These are phyloP conservation scores for Rattus rattus DNA, from an alignment of 2,113 vertebrate genomes.

Conservation along the genomic window DNA sequence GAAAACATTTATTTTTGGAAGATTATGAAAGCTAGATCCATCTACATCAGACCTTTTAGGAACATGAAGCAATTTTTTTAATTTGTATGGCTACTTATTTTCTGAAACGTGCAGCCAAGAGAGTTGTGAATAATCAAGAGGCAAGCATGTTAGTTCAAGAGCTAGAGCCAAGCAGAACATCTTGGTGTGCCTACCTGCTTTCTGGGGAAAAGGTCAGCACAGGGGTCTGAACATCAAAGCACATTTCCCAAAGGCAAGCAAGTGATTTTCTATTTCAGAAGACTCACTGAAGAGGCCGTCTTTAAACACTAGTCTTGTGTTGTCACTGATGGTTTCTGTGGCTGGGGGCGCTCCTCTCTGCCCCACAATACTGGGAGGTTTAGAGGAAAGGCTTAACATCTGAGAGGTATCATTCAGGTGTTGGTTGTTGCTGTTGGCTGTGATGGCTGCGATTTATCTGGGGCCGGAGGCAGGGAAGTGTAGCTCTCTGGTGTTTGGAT, in stretches of 20 bases:
- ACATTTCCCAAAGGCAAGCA: neutral
- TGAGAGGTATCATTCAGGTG: neutral
- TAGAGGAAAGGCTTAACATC: neutral
- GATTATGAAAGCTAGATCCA: neutral
- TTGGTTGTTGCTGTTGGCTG: neutral
- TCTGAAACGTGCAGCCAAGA: neutral
- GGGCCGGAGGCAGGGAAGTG: neutral
- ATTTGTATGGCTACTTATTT: constrained; percentile 24
- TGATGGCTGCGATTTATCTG: neutral
- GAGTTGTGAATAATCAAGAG: neutral
- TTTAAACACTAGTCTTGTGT: neutral
- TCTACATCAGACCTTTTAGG: neutral
- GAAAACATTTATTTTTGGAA: neutral
- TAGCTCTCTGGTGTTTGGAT: neutral
- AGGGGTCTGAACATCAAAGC: neutral
- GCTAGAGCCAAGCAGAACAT: neutral
- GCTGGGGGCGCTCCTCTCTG: neutral
- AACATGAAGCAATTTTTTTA: neutral
- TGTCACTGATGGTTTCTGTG: neutral
- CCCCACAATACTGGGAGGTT: neutral
- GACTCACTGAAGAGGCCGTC: neutral
- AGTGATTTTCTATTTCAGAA: constrained; percentile 17
- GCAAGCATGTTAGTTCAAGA: neutral
- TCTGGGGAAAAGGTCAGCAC: neutral
- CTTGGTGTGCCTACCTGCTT: neutral